phyloP scores from a whole-genome alignment of 2,888 invertebrate genomes.

The Sphinx pinastri region DNA sequence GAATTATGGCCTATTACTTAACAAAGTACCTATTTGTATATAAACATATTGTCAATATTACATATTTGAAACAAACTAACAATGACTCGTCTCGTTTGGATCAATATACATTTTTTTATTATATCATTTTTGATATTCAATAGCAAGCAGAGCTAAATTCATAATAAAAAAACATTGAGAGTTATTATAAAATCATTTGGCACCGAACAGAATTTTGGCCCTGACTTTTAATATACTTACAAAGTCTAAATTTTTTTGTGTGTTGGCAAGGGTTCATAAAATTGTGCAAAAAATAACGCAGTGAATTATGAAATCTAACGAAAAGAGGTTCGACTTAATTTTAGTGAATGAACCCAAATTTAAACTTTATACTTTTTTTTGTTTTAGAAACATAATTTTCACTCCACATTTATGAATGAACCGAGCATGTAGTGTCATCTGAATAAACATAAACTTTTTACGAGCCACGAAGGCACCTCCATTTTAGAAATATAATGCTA shows the following conservation, averaged over 20 bases:
- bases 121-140: background rate
- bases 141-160: background rate
- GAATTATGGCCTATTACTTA: too few species aligned
- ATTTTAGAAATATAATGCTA: conserved; percentile 31
- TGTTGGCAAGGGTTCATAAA: background rate
- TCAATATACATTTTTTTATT: too few species aligned
- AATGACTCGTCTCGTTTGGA: too few species aligned
- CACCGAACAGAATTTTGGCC: background rate
- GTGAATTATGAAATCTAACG: background rate
- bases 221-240: conserved; percentile 4
- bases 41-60: too few species aligned
- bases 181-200: background rate
- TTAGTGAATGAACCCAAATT: conserved; percentile 1
- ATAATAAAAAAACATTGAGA: background rate
- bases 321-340: background rate
- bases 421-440: conserved; percentile 24
- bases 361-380: conserved; percentile 17
- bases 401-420: conserved; percentile 19
- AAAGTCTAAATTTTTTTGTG: background rate
- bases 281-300: background rate
- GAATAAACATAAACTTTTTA: conserved; percentile 36
- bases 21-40: too few species aligned
- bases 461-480: conserved; percentile 38
- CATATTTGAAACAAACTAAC: too few species aligned
- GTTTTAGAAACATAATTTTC: conserved; percentile 22